Evolutionary conservation across 2,797 vertebrate genomes (phyloP).

Genomic region (Epinephelus coioides): DNA sequence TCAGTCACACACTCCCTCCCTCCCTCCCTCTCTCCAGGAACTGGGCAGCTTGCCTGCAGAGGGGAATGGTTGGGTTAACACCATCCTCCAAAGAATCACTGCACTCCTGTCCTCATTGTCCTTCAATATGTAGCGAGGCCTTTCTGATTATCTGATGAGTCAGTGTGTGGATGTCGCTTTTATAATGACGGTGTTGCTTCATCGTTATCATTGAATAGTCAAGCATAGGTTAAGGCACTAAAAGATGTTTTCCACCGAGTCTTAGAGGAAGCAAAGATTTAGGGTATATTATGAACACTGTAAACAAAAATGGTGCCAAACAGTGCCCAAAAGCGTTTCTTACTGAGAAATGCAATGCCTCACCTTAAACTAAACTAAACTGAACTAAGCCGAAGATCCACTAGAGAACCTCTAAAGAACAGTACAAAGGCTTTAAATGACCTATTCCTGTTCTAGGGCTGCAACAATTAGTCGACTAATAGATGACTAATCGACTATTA

Average conservation of each 20-base stretch:
- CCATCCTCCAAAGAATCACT: conserved; percentile 44
- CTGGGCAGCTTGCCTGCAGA: conserved; percentile 54
- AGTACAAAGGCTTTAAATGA: too few species aligned
- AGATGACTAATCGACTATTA: too few species aligned
- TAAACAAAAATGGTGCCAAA: too few species aligned
- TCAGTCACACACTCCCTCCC: conserved; percentile 30
- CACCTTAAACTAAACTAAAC: too few species aligned
- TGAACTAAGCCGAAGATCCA: too few species aligned
- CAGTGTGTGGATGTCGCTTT: conserved; percentile 8
- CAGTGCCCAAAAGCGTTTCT: too few species aligned
- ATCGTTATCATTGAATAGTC: background rate
- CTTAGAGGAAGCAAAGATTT: background rate
- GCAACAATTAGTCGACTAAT: too few species aligned
- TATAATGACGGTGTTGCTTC: background rate
- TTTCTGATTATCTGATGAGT: conserved; percentile 26
- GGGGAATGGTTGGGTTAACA: conserved; percentile 43
- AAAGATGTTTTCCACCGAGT: background rate
- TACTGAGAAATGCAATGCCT: too few species aligned
- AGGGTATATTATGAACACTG: background rate
- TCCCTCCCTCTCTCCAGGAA: conserved; percentile 46
- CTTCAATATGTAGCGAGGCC: conserved; percentile 27
- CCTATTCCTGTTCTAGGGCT: too few species aligned
- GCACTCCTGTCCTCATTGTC: conserved; percentile 35
- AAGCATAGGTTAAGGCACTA: background rate
- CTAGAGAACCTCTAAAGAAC: too few species aligned